Evolutionary conservation across 2,113 vertebrate species (phyloP), one percentile per base, ranked within the genome.

Genomic region (Embiotoca jacksoni): DNA sequence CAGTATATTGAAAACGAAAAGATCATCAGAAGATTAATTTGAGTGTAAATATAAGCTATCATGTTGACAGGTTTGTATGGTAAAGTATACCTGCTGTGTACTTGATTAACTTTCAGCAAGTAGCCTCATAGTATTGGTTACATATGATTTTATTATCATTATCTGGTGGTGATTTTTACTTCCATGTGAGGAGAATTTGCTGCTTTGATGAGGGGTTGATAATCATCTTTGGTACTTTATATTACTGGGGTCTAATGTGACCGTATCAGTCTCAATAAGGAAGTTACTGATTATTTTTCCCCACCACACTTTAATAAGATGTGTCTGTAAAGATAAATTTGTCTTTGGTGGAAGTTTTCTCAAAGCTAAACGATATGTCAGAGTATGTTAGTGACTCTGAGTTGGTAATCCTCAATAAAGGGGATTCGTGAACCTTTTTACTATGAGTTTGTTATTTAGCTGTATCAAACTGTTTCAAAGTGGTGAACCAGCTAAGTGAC

Each of bases 91-190:
- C 16, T 10, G 11, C 11, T 14, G 41, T 13, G 10, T 4, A 37
- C 56, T 41, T 50, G 16, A 53, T 63, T 75, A 78, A 75, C 52
- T 68, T 67, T 70, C 54, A 70, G 37, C 11, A 49, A 56, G 70
- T 58, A 13, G 71, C 72, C 73, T 44, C 63, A 13, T 61, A 64
- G 46, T 65, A 23, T 23, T 23, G 23, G 23, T 23, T 23, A 23
- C n/a, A 11, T 35, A 50, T 79, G 72, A 62, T 62, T 49, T 44
- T 56, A 65, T 62, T 41, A 72, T 56, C 62, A 68, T 75, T 76
- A 80, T 58, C 59, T 68, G 23, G 14, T 56, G 56, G 15, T 67
- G 4, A 54, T 80, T 69, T 57, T 23, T 9, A 75, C 81, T 59
- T 80, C 68, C 16, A 35, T 82, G 60, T 33, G 23, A 55, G 31